A percentile compares a stretch with the other conserved stretches of the same genome.
phyloP scores from a whole-genome alignment of 2,797 vertebrate genomes.

The Merluccius polli region DNA sequence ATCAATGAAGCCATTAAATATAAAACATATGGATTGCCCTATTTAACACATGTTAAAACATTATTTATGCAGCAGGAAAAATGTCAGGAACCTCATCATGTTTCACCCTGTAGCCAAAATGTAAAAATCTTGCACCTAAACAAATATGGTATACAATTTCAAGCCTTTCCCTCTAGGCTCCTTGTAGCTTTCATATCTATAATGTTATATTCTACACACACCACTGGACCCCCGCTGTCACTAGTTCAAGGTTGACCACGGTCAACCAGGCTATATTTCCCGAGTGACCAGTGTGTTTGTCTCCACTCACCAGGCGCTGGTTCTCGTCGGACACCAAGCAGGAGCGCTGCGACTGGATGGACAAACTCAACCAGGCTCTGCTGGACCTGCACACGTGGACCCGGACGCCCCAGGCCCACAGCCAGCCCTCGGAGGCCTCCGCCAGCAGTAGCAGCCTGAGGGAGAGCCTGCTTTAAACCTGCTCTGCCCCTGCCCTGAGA shows the following conservation, averaged over 20 bases:
- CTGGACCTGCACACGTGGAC: conserved; percentile 76
- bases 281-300: background rate
- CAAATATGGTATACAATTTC: background rate
- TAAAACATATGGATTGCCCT: background rate
- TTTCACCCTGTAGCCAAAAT: background rate
- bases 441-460: conserved; percentile 45
- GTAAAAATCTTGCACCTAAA: background rate
- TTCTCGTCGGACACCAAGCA: conserved; percentile 78
- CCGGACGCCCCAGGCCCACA: conserved; percentile 5
- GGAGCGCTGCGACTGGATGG: conserved; percentile 73
- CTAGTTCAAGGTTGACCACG: too few species aligned
- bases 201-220: background rate
- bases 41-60: background rate
- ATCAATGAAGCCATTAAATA: background rate
- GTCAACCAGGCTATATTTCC: background rate
- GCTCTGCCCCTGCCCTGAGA: too few species aligned
- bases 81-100: background rate
- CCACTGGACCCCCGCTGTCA: too few species aligned
- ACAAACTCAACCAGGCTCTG: conserved; percentile 72
- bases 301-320: conserved; percentile 66
- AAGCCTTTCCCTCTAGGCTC: background rate
- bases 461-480: conserved; percentile 68
- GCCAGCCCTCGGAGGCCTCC: conserved; percentile 18
- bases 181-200: background rate
- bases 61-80: background rate